phyloP scores from a whole-genome alignment of 64 coral and sea anemone genomes.

The Montipora sp. region DNA sequence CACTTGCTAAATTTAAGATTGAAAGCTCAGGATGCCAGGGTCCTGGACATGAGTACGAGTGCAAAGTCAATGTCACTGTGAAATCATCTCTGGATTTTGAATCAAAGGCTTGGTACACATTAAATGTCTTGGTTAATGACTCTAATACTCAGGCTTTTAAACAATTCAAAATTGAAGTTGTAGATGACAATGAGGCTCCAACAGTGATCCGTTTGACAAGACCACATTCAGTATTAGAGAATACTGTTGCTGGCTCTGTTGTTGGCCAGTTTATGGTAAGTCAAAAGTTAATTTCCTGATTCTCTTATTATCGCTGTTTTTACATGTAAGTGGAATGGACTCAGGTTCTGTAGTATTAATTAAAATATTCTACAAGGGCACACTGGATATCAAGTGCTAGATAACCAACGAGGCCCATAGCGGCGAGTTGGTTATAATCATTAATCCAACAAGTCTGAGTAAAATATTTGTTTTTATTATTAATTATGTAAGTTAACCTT shows the following conservation, averaged over 20 bases:
- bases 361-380: too few relatives aligned
- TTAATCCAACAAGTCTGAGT: too few relatives aligned
- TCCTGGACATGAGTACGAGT: constrained; percentile 30
- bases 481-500: too few relatives aligned
- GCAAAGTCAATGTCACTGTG: constrained; percentile 57
- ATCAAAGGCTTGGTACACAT: constrained; percentile 9
- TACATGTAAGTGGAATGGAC: too few relatives aligned
- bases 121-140: constrained; percentile 72
- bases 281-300: not conserved
- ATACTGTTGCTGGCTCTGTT: constrained; percentile 34
- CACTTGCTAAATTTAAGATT: constrained; percentile 68
- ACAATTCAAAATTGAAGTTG: constrained; percentile 62
- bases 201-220: constrained; percentile 62
- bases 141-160: constrained; percentile 52
- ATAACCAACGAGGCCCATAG: too few relatives aligned
- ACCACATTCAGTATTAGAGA: constrained; percentile 59
- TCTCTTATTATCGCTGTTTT: too few relatives aligned
- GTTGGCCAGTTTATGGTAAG: constrained; percentile 80
- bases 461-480: too few relatives aligned
- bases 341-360: too few relatives aligned
- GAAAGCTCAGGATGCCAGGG: not conserved
- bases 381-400: too few relatives aligned
- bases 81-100: constrained; percentile 73
- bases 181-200: constrained; percentile 82
- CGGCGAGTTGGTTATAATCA: too few relatives aligned